Conservation (phyloP, 2,888 invertebrate species). For the Mimumesa dahlbomi region DNA sequence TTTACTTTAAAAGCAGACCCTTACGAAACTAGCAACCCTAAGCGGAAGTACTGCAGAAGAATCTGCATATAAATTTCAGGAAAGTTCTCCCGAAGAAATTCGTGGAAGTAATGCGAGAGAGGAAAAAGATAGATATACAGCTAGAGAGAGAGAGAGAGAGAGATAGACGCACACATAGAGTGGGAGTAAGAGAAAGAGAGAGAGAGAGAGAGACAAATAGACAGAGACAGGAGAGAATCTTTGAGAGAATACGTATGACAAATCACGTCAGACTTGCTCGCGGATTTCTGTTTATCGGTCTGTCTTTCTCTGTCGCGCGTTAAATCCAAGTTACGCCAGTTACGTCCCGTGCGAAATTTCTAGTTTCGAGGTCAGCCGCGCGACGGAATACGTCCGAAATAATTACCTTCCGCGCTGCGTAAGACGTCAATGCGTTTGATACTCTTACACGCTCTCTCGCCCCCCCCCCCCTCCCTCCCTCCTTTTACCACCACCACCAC, state of each 20-base stretch:
- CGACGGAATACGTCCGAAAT: slow-evolving; percentile 56
- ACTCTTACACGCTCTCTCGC: slow-evolving; percentile 53
- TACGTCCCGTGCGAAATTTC: slow-evolving; percentile 48
- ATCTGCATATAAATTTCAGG: slow-evolving; percentile 20
- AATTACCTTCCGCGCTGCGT: slow-evolving; percentile 66
- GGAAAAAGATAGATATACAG: too few species aligned
- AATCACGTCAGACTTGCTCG: slow-evolving; percentile 31
- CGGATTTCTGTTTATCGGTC: slow-evolving; percentile 18
- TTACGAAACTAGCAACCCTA: slow-evolving; percentile 1
- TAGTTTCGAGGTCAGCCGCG: slow-evolving; percentile 63
- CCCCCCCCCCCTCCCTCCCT: too few species aligned
- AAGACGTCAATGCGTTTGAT: slow-evolving; percentile 70
- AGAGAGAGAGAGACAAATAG: not conserved
- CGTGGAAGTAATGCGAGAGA: not conserved
- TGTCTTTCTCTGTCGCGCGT: slow-evolving; percentile 14
- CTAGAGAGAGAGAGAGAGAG: not conserved
- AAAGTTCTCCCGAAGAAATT: slow-evolving; percentile 1
- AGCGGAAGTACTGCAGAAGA: not conserved
- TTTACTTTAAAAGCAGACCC: not conserved
- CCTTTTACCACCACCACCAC: too few species aligned
- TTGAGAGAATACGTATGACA: too few species aligned
- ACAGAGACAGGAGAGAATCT: slow-evolving; percentile 10
- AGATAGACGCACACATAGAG: too few species aligned
- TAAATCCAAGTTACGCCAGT: slow-evolving; percentile 46
- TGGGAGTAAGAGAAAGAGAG: not conserved